Base-by-base conservation (phyloP, 2,888 invertebrate species). In the Xestia c-nigrum region DNA sequence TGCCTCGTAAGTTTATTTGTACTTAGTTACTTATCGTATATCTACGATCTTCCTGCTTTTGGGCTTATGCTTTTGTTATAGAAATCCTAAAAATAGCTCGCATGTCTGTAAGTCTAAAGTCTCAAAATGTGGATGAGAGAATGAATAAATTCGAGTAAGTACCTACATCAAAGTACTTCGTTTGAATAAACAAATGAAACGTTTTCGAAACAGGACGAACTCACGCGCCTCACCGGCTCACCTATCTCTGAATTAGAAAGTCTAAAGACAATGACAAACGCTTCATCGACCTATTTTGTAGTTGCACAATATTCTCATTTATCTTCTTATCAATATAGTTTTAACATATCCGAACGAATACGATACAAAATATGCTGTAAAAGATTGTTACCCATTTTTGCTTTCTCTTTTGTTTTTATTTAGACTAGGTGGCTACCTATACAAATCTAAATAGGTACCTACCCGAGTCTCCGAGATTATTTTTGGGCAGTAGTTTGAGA, bases 171-270 rank as follows among this genome's bases (percentile, higher is more conserved):
- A 21, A 38, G 3, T n/a, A 38, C 21, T 43, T 64, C 5, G 5
- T 5, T 55, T 69, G 24, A 7, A 5, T 55, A 67, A 16, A 74
- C 12, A 40, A 65, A 61, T n/a, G 63, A 16, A 80, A 55, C 16
- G 16, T 66, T 78, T 73, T 63, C 16, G 14, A 59, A 74, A 46
- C 14, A 55, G 38, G 40, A 24, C 63, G 70, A 57, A 5, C 7
- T 43, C 43, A 7, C 14, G n/a, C 14, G n/a, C n/a, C 7, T 43
- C 43, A 64, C 63, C 10, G 63, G 21, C 68, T 75, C 75, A 79
- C 71, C 59, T 65, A 72, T 57, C 66, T 57, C 52, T 7, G 21
- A 61, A 83, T 84, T 81, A 74, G 31, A 67, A 81, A 78, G 57
- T 81, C 19, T 72, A 83, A 83, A 74, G 64, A 46, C 40, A n/a